Conservation (phyloP, 2,113 vertebrate species). For the Zeus faber region DNA sequence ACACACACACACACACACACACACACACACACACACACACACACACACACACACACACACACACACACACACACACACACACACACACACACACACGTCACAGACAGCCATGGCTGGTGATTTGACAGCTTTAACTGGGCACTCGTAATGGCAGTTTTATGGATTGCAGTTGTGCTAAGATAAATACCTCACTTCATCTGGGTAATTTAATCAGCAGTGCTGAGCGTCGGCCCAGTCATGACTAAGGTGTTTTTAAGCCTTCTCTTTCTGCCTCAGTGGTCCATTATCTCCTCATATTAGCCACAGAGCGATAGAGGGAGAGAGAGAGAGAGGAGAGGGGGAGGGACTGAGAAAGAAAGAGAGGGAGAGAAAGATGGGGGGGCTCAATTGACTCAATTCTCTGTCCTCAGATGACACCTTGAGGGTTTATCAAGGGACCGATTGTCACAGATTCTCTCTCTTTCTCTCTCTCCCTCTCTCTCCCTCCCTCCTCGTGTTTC, state of each 20-base stretch:
- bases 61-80: neutral
- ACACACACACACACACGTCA: neutral
- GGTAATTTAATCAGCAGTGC: constrained; percentile 43
- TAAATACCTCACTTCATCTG: constrained; percentile 37
- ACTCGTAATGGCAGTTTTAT: constrained; percentile 33
- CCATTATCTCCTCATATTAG: constrained; percentile 54
- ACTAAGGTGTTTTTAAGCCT: constrained; percentile 52
- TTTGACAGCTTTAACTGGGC: constrained; percentile 31
- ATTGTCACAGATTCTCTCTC: constrained; percentile 42
- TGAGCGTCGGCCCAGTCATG: constrained; percentile 34
- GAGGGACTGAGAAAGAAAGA: no score
- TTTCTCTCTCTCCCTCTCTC: constrained; percentile 15
- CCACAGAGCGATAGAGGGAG: constrained; percentile 11
- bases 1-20: neutral
- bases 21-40: neutral
- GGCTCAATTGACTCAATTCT: constrained; percentile 13
- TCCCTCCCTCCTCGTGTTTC: constrained; percentile 18
- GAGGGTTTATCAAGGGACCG: constrained; percentile 42
- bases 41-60: neutral
- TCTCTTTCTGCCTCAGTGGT: constrained; percentile 34
- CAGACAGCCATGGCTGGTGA: constrained; percentile 21
- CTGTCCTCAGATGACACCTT: constrained; percentile 32
- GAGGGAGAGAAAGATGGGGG: neutral
- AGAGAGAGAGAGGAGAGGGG: neutral
- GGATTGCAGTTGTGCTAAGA: constrained; percentile 27